Base-by-base conservation (phyloP, 2,113 vertebrate genomes). In the Neotoma lepida region DNA sequence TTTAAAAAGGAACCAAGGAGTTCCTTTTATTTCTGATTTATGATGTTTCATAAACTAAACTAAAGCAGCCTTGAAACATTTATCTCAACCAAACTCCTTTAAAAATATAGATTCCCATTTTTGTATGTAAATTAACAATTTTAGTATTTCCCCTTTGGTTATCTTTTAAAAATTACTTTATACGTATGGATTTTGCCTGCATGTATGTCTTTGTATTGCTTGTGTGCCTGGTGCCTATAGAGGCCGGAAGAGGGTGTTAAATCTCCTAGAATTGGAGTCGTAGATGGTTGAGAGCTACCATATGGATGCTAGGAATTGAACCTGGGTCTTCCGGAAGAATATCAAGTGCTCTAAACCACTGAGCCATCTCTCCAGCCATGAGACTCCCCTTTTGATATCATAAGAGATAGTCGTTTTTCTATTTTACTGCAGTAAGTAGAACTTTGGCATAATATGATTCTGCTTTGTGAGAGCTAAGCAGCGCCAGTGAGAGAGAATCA, bases 1-100 rank as follows among this genome's bases (percentile, higher is more conserved):
- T 94, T 84, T 85, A 71, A 94, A 94, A 89, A 46, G 78, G n/a
- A 89, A 51, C 71, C 2, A 26, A 17, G 82, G 90, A 41, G 6
- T 84, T 90, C 22, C 63, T 81, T 93, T 96, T 85, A 51, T 92
- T 90, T 64, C 56, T 76, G 74, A 89, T 77, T 95, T 94, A 89
- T 77, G 74, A 51, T 54, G 87, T 80, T 64, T 96, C 51, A 95
- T 85, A 95, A 96, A 85, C 15, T 56, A 26, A 88, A 20, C 30
- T 49, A 49, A 90, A 87, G 77, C 91, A 66, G 15, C 28, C 88
- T 93, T 93, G 46, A 95, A n/a, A 73, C 80, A 51, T 80, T 94
- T 91, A 85, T 90, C 76, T 86, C 90, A 46, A 90, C n/a, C 7
- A 95, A 86, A 92, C 12, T 86, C 33, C 54, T 81, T 70, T 58